These are phyloP conservation scores for Phaedon cochleariae DNA, from an alignment of 2,888 invertebrate genomes.

Conservation along the genomic window DNA sequence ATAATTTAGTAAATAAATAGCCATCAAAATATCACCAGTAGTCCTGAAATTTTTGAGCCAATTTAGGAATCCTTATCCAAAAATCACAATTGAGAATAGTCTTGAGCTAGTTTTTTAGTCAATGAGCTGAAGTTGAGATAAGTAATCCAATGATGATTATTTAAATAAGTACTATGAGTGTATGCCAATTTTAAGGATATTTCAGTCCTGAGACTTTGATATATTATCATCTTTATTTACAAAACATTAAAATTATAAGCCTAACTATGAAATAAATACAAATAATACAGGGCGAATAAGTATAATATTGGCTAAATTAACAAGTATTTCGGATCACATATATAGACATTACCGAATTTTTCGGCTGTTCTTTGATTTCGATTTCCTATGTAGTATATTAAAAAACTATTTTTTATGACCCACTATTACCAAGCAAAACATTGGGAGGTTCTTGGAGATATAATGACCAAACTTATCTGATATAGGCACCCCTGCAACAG, in stretches of 20 bases:
- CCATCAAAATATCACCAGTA: conserved; percentile 27
- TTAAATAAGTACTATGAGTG: neutral
- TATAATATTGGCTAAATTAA: conserved; percentile 18
- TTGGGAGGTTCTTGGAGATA: too few relatives aligned
- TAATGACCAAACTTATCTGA: too few relatives aligned
- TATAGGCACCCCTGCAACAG: too few relatives aligned
- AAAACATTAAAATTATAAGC: conserved; percentile 21
- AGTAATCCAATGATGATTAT: neutral
- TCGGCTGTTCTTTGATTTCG: too few relatives aligned
- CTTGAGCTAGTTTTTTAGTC: conserved; percentile 12
- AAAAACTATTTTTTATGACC: too few relatives aligned
- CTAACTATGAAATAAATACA: conserved; percentile 38
- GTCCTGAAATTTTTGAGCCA: conserved; percentile 21
- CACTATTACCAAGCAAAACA: too few relatives aligned
- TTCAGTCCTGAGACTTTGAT: conserved; percentile 38
- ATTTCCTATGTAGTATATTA: too few relatives aligned
- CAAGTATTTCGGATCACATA: conserved; percentile 26
- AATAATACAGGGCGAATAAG: conserved; percentile 6
- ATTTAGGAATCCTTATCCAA: conserved; percentile 17
- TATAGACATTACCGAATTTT: conserved; percentile 23
- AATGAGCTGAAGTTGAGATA: conserved; percentile 13
- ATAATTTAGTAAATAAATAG: conserved; percentile 14
- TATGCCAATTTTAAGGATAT: conserved; percentile 26
- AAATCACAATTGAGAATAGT: conserved; percentile 15
- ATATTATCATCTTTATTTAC: conserved; percentile 41